These are phyloP conservation scores for Chionomys nivalis DNA, from an alignment of 2,113 vertebrate species.

Conservation along the genomic window DNA sequence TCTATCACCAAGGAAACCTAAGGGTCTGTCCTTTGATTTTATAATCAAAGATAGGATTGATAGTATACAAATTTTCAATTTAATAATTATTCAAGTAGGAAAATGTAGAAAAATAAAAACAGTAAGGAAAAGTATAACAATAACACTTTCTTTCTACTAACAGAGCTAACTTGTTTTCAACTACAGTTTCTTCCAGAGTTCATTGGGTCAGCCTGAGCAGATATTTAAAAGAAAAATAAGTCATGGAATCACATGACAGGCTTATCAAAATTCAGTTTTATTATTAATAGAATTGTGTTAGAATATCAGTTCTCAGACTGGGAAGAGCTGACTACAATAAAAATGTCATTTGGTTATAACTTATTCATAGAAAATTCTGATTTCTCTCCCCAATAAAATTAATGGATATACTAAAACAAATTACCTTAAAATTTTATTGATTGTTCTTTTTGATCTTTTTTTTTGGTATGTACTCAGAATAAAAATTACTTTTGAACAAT, in stretches of 20 bases:
- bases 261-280: slow-evolving; percentile 31
- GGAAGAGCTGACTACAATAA: slow-evolving; percentile 28
- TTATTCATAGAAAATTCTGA: not conserved
- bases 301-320: not conserved
- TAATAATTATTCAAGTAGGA: not conserved
- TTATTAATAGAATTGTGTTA: slow-evolving; percentile 22
- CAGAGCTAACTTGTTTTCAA: slow-evolving; percentile 22
- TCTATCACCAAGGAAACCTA: not conserved
- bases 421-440: slow-evolving; percentile 5
- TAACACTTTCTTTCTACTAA: not conserved
- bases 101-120: not conserved
- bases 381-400: not conserved
- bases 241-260: not conserved
- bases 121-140: not conserved
- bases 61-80: slow-evolving; percentile 36
- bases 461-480: not conserved
- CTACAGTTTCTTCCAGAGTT: not conserved
- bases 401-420: not conserved
- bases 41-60: not conserved
- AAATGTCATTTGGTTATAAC: slow-evolving; percentile 47
- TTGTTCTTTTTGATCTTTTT: not conserved
- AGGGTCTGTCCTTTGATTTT: not conserved
- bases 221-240: not conserved
- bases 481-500: slow-evolving; percentile 25
- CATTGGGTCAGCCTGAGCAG: not conserved